Evolutionary conservation across 2,113 vertebrate species (phyloP).

Genomic region (Corythornis vintsioides): DNA sequence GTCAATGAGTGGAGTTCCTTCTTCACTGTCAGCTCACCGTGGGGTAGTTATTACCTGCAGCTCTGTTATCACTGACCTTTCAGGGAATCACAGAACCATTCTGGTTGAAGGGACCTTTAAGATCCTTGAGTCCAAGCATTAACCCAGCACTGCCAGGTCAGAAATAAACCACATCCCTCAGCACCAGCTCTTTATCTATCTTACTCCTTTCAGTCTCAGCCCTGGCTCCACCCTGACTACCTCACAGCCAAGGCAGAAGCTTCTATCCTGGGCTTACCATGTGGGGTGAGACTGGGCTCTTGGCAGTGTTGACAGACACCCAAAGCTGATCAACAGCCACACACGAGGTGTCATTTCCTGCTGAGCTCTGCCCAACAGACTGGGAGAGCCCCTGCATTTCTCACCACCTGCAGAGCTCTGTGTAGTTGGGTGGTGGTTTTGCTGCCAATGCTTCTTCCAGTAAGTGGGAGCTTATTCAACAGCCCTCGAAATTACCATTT

Average conservation of each 20-base stretch:
- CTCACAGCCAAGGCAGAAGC: not conserved
- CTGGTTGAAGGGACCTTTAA: not conserved
- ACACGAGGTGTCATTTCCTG: not conserved
- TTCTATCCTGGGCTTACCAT: accelerated
- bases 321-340: not conserved
- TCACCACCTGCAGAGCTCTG: not conserved
- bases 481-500: not conserved
- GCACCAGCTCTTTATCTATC: not conserved
- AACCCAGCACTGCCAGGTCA: not conserved
- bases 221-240: not conserved
- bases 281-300: not conserved
- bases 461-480: not conserved
- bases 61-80: not conserved
- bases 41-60: not conserved
- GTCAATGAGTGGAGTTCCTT: not conserved
- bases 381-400: not conserved
- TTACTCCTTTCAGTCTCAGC: not conserved
- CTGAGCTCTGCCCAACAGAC: not conserved
- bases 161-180: not conserved
- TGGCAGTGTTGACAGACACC: not conserved
- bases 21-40: not conserved
- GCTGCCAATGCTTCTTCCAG: not conserved
- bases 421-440: not conserved
- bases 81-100: not conserved
- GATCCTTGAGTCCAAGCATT: not conserved